Conservation (phyloP, 2,113 vertebrate species). For the Microtus oregoni region DNA sequence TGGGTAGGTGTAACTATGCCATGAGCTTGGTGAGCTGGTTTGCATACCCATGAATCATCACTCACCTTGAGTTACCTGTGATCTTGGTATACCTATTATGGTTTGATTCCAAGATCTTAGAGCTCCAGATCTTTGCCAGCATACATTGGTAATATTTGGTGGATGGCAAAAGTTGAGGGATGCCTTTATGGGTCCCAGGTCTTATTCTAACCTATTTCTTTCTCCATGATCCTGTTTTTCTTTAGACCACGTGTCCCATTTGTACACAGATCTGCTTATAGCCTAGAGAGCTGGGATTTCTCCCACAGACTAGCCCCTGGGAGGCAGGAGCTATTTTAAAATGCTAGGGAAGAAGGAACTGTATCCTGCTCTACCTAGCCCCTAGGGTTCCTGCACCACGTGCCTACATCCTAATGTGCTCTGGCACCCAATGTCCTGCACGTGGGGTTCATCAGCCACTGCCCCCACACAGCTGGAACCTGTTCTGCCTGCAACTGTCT, state of each 20-base stretch:
- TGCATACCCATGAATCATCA: not conserved
- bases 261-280: not conserved
- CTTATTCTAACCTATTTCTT: not conserved
- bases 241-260: not conserved
- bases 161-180: not conserved
- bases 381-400: not conserved
- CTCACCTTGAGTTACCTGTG: not conserved
- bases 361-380: not conserved
- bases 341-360: not conserved
- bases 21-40: not conserved
- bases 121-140: not conserved
- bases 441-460: not conserved
- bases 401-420: not conserved
- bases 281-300: not conserved
- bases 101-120: not conserved
- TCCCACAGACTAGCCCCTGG: not conserved
- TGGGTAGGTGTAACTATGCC: not conserved
- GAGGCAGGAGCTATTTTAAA: not conserved
- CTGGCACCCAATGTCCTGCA: not conserved
- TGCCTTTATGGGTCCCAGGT: rapidly evolving
- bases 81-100: not conserved
- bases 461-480: not conserved
- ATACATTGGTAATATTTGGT: not conserved
- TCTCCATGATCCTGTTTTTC: not conserved
- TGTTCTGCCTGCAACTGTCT: not conserved